Conservation (phyloP, 2,113 vertebrate genomes). For the Callipepla californica region DNA sequence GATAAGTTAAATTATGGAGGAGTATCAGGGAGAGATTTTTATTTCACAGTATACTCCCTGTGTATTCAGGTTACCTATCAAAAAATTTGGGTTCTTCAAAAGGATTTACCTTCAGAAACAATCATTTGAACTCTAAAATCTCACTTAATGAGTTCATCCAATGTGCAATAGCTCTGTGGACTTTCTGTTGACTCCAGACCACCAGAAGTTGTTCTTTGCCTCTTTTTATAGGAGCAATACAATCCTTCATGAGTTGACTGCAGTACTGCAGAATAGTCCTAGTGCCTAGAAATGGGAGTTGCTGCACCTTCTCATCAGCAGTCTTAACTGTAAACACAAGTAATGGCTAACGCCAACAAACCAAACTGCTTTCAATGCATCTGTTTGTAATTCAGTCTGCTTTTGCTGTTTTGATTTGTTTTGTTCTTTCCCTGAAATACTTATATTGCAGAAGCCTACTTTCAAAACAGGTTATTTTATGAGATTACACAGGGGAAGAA, state of each 20-base stretch:
- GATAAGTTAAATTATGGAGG: background rate
- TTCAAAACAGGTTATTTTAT: background rate
- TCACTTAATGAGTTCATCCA: background rate
- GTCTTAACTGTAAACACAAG: background rate
- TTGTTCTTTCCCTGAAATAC: background rate
- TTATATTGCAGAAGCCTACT: background rate
- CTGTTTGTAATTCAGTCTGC: background rate
- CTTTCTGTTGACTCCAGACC: background rate
- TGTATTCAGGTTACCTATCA: background rate
- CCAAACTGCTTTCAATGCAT: background rate
- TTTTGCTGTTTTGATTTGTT: background rate
- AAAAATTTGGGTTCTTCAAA: too few relatives aligned
- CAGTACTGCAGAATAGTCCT: background rate
- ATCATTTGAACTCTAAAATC: background rate
- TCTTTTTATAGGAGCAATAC: background rate
- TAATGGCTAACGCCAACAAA: background rate
- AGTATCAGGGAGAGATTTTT: background rate
- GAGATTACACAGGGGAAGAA: background rate
- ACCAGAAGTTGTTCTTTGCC: background rate
- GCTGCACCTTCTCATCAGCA: background rate
- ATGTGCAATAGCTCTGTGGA: background rate
- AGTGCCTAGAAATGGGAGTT: background rate
- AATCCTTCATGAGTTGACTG: background rate
- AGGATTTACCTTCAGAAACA: background rate
- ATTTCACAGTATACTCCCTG: background rate